These are phyloP conservation scores for Hoplodrina ambigua DNA, from an alignment of 2,888 invertebrate species.

Conservation along the genomic window DNA sequence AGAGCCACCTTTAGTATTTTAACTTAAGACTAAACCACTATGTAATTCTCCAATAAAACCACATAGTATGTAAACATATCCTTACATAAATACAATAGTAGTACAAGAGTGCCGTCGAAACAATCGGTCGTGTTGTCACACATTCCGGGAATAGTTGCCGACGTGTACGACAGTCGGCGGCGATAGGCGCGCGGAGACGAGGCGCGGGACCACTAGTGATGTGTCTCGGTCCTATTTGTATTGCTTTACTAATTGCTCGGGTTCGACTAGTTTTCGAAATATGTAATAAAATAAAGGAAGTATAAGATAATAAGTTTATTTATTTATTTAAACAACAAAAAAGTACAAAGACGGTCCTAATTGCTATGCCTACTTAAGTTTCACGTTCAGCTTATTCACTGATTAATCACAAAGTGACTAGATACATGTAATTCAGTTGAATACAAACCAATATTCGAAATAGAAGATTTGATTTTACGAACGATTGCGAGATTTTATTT, in stretches of 20 bases:
- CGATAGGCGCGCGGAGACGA: conserved; percentile 11
- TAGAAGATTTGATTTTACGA: not conserved
- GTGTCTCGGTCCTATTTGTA: not conserved
- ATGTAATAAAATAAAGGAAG: too few relatives aligned
- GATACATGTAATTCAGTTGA: not conserved
- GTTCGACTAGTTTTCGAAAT: too few relatives aligned
- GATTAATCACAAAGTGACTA: not conserved
- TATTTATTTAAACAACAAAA: too few relatives aligned
- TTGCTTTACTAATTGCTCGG: not conserved
- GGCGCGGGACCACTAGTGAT: conserved; percentile 25
- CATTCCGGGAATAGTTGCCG: conserved; percentile 53
- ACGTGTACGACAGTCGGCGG: conserved; percentile 30
- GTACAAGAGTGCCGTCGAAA: conserved; percentile 22
- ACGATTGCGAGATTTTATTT: conserved; percentile 7
- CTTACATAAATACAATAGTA: conserved; percentile 38
- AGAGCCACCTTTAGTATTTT: too few relatives aligned
- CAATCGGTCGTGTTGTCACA: conserved; percentile 49
- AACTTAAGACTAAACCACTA: not conserved
- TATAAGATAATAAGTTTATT: not conserved
- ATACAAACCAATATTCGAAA: not conserved
- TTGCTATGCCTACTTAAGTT: too few relatives aligned
- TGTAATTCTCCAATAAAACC: not conserved
- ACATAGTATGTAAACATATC: not conserved
- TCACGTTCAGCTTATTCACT: not conserved
- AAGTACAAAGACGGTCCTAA: too few relatives aligned